phyloP scores from a whole-genome alignment of 2,113 vertebrate species.

The Orthonyx spaldingii region DNA sequence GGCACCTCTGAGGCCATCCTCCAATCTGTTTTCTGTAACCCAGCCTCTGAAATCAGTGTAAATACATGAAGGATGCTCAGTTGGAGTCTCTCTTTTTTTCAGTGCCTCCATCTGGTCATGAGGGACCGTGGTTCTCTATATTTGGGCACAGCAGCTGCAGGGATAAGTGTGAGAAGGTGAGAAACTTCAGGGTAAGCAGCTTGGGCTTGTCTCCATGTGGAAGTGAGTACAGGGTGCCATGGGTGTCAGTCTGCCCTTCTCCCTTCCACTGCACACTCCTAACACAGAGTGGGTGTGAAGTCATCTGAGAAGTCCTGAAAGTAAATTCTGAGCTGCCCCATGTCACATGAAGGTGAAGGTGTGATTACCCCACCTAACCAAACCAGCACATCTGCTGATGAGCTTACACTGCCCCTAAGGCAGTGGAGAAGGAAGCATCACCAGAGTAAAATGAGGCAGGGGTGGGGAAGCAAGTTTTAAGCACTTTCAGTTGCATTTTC shows the following conservation, averaged over 20 bases:
- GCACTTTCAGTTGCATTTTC: neutral
- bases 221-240: accelerated
- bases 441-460: neutral
- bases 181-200: neutral
- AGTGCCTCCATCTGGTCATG: neutral
- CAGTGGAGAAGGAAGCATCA: neutral
- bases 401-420: neutral
- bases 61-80: neutral
- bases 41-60: neutral
- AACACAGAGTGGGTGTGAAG: neutral
- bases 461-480: neutral
- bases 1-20: neutral
- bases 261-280: neutral
- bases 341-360: accelerated
- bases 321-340: neutral
- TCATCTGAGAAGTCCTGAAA: neutral
- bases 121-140: accelerated
- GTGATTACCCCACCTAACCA: neutral
- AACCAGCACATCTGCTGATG: neutral
- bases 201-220: neutral
- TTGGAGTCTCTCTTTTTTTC: neutral
- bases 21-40: neutral
- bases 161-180: neutral
- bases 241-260: neutral
- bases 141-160: neutral